A percentile compares a stretch with the other conserved stretches of the same genome.
These are phyloP conservation scores for Tromatobia lineatoria DNA, from an alignment of 2,888 invertebrate species.

Conservation along the genomic window DNA sequence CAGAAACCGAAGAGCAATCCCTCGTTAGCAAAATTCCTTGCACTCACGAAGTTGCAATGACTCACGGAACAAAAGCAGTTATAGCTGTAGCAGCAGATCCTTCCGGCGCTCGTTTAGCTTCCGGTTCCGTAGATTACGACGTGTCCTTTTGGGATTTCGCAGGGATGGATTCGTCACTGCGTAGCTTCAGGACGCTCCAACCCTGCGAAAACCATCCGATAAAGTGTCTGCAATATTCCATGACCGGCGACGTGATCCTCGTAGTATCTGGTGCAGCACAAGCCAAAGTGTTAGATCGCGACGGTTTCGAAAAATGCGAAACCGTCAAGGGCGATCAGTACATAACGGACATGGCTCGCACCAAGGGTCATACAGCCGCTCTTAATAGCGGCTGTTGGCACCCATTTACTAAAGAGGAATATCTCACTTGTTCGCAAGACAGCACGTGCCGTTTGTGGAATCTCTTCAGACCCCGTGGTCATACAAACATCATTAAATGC, in stretches of 20 bases:
- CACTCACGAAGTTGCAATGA: slow-evolving; percentile 92
- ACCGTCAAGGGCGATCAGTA: slow-evolving; percentile 98
- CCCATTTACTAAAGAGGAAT: slow-evolving; percentile 95
- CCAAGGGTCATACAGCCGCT: slow-evolving; percentile 97
- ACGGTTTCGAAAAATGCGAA: slow-evolving; percentile 97
- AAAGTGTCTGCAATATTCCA: slow-evolving; percentile 95
- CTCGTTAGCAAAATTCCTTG: slow-evolving; percentile 90
- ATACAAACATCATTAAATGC: slow-evolving; percentile 94
- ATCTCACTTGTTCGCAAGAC: slow-evolving; percentile 97
- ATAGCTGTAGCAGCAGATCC: slow-evolving; percentile 97
- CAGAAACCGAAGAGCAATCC: slow-evolving; percentile 77
- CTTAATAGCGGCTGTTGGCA: slow-evolving; percentile 97
- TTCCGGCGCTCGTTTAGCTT: slow-evolving; percentile 95
- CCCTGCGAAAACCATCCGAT: slow-evolving; percentile 99
- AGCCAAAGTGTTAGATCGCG: slow-evolving; percentile 97
- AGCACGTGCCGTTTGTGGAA: slow-evolving; percentile 97
- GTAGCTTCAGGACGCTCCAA: slow-evolving; percentile 95
- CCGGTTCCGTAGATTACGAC: slow-evolving; percentile 98
- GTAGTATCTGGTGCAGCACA: slow-evolving; percentile 97
- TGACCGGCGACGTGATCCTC: slow-evolving; percentile 96
- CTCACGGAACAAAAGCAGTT: slow-evolving; percentile 96
- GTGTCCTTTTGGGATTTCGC: slow-evolving; percentile 99
- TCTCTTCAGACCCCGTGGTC: slow-evolving; percentile 92
- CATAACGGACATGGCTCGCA: slow-evolving; percentile 96
- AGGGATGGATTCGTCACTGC: slow-evolving; percentile 97